phyloP scores from a whole-genome alignment of 2,113 vertebrate species.

The Saccopteryx bilineata region DNA sequence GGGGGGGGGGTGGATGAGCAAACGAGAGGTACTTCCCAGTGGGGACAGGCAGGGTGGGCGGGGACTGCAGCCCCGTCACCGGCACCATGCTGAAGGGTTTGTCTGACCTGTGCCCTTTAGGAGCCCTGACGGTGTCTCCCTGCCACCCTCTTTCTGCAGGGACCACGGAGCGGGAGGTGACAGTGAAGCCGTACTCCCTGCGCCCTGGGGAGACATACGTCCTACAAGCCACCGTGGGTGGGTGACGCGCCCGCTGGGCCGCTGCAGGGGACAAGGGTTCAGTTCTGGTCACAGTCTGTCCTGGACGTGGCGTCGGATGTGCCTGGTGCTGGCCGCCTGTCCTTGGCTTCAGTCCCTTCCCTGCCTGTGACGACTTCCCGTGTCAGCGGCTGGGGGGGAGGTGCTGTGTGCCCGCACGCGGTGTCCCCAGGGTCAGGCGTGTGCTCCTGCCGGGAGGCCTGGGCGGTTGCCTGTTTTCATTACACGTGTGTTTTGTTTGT shows the following conservation, averaged over 20 bases:
- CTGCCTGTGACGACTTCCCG: too few relatives aligned
- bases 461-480: not conserved
- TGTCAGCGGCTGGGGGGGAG: too few relatives aligned
- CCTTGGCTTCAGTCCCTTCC: not conserved
- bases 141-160: slow-evolving; percentile 80
- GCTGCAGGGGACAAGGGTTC: not conserved
- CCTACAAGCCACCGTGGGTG: slow-evolving; percentile 90
- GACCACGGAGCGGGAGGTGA: slow-evolving; percentile 82
- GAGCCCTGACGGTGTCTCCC: not conserved
- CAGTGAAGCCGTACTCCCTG: slow-evolving; percentile 88
- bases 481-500: not conserved
- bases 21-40: too few relatives aligned
- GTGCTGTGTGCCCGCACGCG: too few relatives aligned
- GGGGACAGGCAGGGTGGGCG: too few relatives aligned
- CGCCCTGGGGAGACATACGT: slow-evolving; percentile 88
- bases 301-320: not conserved
- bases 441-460: too few relatives aligned
- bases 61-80: too few relatives aligned
- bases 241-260: not conserved
- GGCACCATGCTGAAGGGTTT: not conserved
- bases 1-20: too few relatives aligned
- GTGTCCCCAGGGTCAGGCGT: too few relatives aligned
- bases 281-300: not conserved
- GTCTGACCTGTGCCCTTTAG: not conserved
- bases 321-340: too few relatives aligned